phyloP scores from a whole-genome alignment of 2,797 vertebrate genomes.

The Alfaro cultratus region DNA sequence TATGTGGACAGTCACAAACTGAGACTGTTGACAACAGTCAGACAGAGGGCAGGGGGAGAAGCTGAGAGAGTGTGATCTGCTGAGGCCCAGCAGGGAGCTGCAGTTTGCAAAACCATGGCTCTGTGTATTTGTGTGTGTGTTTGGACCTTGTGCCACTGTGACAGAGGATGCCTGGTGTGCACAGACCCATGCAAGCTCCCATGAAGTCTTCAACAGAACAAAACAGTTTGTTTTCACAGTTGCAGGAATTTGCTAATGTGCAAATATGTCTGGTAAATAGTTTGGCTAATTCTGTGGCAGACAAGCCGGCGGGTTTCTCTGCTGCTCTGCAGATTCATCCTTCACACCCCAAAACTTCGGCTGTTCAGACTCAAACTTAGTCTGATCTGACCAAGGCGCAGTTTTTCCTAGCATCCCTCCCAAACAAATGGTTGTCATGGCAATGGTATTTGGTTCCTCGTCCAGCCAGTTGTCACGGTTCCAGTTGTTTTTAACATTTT shows the following conservation, averaged over 20 bases:
- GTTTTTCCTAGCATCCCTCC: neutral
- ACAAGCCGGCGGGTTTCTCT: slow-evolving; percentile 52
- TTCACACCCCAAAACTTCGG: neutral
- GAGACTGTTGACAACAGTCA: slow-evolving; percentile 25
- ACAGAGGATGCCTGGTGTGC: slow-evolving; percentile 76
- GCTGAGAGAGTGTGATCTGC: slow-evolving; percentile 35
- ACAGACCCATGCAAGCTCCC: slow-evolving; percentile 74
- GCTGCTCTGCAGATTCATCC: slow-evolving; percentile 17
- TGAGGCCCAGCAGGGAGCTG: slow-evolving; percentile 54
- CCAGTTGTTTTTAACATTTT: neutral
- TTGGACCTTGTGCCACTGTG: slow-evolving; percentile 49
- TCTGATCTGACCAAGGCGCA: neutral
- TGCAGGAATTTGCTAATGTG: slow-evolving; percentile 79
- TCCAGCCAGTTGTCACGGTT: neutral
- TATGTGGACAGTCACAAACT: slow-evolving; percentile 26
- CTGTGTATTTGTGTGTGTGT: slow-evolving; percentile 28
- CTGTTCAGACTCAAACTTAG: neutral
- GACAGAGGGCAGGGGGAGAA: slow-evolving; percentile 27
- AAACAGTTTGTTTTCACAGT: slow-evolving; percentile 81
- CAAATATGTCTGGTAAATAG: slow-evolving; percentile 71
- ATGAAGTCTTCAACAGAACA: slow-evolving; percentile 69
- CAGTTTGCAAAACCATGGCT: slow-evolving; percentile 39
- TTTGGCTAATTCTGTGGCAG: slow-evolving; percentile 75
- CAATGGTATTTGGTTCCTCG: neutral
- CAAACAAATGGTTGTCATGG: neutral